Evolutionary conservation across 2,113 vertebrate genomes (phyloP), one percentile per base, ranked within the genome.

Genomic region (Syrrhaptes paradoxus): DNA sequence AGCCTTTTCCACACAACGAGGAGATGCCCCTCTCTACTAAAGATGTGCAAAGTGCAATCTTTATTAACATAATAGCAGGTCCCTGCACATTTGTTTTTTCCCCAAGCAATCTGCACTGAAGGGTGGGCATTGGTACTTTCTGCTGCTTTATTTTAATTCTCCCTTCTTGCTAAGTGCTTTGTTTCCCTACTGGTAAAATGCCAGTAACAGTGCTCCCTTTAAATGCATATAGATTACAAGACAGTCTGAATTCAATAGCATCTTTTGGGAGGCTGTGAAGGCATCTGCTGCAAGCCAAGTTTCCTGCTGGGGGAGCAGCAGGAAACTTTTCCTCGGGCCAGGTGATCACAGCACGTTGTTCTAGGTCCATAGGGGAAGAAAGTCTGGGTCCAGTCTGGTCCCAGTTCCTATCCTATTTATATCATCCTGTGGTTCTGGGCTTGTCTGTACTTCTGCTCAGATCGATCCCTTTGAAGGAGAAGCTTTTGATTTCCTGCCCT

Each of bases 101-200:
- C 65, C 25, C 8, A 11, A 68, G 41, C 68, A 25, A 18, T 61
- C 65, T 65, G 87, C 41, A 52, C 13, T 46, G 25, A 32, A 82
- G 32, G 32, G 31, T 46, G 49, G 62, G 36, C 43, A 87, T 6
- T n/a, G 57, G 63, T 74, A 78, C 11, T 93, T 83, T 83, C 45
- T 65, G 68, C 38, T 71, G n/a, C 76, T 95, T 92, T 81, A 68
- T 95, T 96, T 91, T 82, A 71, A 86, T 90, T 91, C 91, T 29
- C 17, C 36, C 85, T 87, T 65, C 65, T 94, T 91, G 90, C 74
- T 36, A 71, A 94, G 83, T 51, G 90, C 71, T 94, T 96, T 85
- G n/a, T 84, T 96, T 94, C 72, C 70, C 48, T 82, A 49, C 57
- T 59, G 13, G 16, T 68, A 72, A 92, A 87, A 80, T 81, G 48